phyloP scores from a whole-genome alignment of 53 echinoderm and acorn worm species.

The Temnopleurus reevesii region DNA sequence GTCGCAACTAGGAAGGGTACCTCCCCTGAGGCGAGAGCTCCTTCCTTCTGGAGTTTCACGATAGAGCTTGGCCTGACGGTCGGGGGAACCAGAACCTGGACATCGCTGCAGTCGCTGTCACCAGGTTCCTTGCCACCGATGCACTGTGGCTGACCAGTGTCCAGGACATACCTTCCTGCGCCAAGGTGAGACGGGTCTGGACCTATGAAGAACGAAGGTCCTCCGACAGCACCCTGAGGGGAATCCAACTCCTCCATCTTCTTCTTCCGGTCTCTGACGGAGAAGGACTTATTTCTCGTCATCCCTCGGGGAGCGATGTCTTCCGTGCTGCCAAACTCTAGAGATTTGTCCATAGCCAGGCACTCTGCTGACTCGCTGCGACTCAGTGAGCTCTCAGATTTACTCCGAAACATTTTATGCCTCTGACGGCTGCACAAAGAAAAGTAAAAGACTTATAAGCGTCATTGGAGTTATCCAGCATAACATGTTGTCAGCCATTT shows the following conservation, averaged over 20 bases:
- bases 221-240: constrained; percentile 43
- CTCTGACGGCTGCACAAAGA: constrained; percentile 76
- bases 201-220: constrained; percentile 56
- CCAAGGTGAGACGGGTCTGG: constrained; percentile 49
- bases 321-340: constrained; percentile 47
- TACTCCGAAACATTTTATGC: constrained; percentile 87
- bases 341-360: constrained; percentile 32
- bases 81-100: constrained; percentile 61
- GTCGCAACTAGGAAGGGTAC: constrained; percentile 26
- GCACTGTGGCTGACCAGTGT: neutral
- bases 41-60: constrained; percentile 42
- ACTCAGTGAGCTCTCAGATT: constrained; percentile 92
- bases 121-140: neutral
- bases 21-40: neutral
- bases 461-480: too few species aligned
- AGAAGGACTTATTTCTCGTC: constrained; percentile 79
- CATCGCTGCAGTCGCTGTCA: constrained; percentile 68
- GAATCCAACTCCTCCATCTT: neutral
- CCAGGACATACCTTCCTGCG: constrained; percentile 4
- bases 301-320: neutral
- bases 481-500: too few species aligned
- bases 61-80: constrained; percentile 47
- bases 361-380: constrained; percentile 72
- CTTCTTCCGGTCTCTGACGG: constrained; percentile 63
- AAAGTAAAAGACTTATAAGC: neutral